Evolutionary conservation across 1,140 invertebrate species (phyloP).

Genomic region (Drosophila punjabiensis): DNA sequence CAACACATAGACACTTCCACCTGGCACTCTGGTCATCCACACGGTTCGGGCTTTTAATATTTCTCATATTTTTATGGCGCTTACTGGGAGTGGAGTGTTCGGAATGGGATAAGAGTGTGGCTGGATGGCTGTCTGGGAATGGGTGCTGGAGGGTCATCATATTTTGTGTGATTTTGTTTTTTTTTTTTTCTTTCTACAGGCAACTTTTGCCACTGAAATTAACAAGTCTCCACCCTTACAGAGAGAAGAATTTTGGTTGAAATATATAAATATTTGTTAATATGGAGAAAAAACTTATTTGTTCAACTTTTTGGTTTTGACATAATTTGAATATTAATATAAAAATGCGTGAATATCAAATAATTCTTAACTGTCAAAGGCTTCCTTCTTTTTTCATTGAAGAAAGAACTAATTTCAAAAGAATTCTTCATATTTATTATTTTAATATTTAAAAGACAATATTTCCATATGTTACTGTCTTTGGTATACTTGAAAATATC

Average conservation of each 20-base stretch:
- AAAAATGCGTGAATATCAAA: too few relatives aligned
- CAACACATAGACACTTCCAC: slow-evolving; percentile 45
- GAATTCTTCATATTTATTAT: too few relatives aligned
- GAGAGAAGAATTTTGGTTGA: neutral
- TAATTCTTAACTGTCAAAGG: too few relatives aligned
- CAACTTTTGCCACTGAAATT: slow-evolving; percentile 79
- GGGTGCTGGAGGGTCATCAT: slow-evolving; percentile 62
- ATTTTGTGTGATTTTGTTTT: slow-evolving; percentile 69
- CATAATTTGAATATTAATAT: too few relatives aligned
- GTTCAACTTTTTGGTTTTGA: too few relatives aligned
- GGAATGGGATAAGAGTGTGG: slow-evolving; percentile 25
- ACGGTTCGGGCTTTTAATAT: slow-evolving; percentile 71
- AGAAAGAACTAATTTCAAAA: too few relatives aligned
- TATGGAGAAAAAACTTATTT: too few relatives aligned
- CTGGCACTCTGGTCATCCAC: slow-evolving; percentile 49
- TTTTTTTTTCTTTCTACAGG: slow-evolving; percentile 23
- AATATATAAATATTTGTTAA: too few relatives aligned
- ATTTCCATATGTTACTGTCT: too few relatives aligned
- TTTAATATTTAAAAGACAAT: too few relatives aligned
- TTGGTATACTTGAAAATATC: too few relatives aligned
- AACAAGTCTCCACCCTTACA: slow-evolving; percentile 60
- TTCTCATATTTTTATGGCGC: slow-evolving; percentile 80
- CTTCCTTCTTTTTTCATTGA: too few relatives aligned
- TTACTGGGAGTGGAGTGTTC: slow-evolving; percentile 29
- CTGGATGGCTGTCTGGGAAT: slow-evolving; percentile 2